Conservation (phyloP, 2,888 invertebrate genomes). For the Lapara coniferarum region DNA sequence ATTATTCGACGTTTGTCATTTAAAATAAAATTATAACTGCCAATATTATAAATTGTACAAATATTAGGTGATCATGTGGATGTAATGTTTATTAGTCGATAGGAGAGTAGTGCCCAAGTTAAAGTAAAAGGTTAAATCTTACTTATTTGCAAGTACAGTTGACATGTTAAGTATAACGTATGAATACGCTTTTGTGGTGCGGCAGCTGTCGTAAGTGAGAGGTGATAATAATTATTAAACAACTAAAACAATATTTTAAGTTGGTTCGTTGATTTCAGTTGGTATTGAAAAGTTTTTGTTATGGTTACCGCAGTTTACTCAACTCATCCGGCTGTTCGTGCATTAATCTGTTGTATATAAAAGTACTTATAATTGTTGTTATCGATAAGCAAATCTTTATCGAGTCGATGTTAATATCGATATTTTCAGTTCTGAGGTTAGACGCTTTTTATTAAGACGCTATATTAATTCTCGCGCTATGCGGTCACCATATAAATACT, state of each 20-base stretch:
- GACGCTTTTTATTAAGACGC: background rate
- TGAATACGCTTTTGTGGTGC: constrained; percentile 42
- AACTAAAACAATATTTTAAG: constrained; percentile 24
- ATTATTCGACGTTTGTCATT: constrained; percentile 4
- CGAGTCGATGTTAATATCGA: constrained; percentile 22
- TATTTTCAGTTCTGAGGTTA: constrained; percentile 32
- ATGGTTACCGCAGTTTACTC: constrained; percentile 21
- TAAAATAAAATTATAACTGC: constrained; percentile 18
- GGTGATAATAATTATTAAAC: constrained; percentile 29
- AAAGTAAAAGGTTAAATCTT: constrained; percentile 1
- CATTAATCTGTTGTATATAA: background rate
- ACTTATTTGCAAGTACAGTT: constrained; percentile 39
- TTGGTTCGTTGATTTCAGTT: constrained; percentile 9
- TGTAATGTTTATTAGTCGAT: constrained; percentile 13
- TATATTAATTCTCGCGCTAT: background rate
- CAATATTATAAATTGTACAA: constrained; percentile 17
- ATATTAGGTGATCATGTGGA: constrained; percentile 3
- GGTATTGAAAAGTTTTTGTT: background rate
- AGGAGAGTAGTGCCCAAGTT: background rate
- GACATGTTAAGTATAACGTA: constrained; percentile 20
- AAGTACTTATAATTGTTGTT: background rate
- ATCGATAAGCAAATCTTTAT: constrained; percentile 1
- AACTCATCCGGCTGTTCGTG: background rate
- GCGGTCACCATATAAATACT: constrained; percentile 12
- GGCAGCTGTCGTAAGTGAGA: constrained; percentile 37